phyloP scores from a whole-genome alignment of 2,888 invertebrate genomes.

The Calameuta idolon region DNA sequence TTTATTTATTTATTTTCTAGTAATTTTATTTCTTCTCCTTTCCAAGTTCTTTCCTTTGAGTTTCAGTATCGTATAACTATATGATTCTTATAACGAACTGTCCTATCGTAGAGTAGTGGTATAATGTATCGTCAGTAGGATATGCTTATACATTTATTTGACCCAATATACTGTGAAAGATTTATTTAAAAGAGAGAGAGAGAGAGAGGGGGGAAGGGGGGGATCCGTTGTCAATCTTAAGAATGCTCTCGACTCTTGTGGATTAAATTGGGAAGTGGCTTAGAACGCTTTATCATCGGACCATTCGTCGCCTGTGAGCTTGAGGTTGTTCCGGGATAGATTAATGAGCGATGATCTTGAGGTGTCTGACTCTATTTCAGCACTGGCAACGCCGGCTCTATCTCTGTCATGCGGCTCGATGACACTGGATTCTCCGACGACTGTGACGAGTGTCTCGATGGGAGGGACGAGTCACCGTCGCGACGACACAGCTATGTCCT shows the following conservation, averaged over 20 bases:
- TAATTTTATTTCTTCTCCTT: constrained; percentile 34
- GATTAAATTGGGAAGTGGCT: too few relatives aligned
- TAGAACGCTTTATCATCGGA: too few relatives aligned
- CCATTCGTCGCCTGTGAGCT: too few relatives aligned
- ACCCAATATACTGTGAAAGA: neutral
- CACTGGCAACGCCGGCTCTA: constrained; percentile 67
- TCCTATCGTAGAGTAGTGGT: constrained; percentile 38
- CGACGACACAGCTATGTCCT: constrained; percentile 73
- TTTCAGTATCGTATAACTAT: constrained; percentile 31
- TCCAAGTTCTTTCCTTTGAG: constrained; percentile 44
- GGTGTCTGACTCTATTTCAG: constrained; percentile 47
- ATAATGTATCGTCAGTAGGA: constrained; percentile 22
- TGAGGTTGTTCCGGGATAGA: too few relatives aligned
- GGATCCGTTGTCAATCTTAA: too few relatives aligned
- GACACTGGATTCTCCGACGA: constrained; percentile 91
- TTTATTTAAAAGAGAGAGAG: too few relatives aligned
- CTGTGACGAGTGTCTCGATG: constrained; percentile 68
- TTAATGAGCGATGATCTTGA: too few relatives aligned
- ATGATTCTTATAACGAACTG: constrained; percentile 28
- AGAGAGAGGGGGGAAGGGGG: too few relatives aligned
- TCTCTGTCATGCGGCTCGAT: constrained; percentile 73
- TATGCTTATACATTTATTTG: constrained; percentile 10
- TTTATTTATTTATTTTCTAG: constrained; percentile 40
- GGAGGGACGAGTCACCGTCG: constrained; percentile 74
- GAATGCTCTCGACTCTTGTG: too few relatives aligned